These are phyloP conservation scores for Adineta ricciae DNA, from an alignment of 2,888 invertebrate genomes.

Conservation along the genomic window DNA sequence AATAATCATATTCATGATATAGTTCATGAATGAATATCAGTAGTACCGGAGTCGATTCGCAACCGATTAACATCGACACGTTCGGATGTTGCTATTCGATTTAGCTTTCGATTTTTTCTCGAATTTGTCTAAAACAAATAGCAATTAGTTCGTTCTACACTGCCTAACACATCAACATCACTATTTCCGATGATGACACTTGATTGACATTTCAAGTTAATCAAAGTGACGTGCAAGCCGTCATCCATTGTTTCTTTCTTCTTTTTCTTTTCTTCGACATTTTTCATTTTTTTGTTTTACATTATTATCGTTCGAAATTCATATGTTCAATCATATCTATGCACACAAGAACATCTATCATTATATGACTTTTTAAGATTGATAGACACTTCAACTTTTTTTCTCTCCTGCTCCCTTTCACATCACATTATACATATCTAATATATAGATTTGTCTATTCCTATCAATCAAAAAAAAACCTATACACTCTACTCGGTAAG, in stretches of 20 bases:
- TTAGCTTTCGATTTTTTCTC: too few relatives aligned
- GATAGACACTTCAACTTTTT: not conserved
- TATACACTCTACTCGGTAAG: not conserved
- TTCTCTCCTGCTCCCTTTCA: not conserved
- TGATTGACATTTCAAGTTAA: not conserved
- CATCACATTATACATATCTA: not conserved
- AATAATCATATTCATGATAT: too few relatives aligned
- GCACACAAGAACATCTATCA: not conserved
- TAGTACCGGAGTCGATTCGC: not conserved
- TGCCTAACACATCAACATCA: not conserved
- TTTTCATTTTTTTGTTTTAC: not conserved
- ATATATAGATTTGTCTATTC: conserved; percentile 14
- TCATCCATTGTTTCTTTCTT: not conserved
- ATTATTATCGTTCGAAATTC: not conserved
- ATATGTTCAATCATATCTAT: not conserved
- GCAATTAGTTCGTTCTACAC: not conserved
- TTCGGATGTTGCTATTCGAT: too few relatives aligned
- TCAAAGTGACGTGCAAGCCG: not conserved
- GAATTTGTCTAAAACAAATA: not conserved
- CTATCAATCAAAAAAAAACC: not conserved
- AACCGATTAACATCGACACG: not conserved
- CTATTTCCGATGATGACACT: not conserved
- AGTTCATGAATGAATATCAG: not conserved
- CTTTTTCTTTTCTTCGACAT: not conserved
- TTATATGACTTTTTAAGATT: not conserved